Conservation (phyloP, 2,888 invertebrate genomes). For the Pyrrhia umbra region DNA sequence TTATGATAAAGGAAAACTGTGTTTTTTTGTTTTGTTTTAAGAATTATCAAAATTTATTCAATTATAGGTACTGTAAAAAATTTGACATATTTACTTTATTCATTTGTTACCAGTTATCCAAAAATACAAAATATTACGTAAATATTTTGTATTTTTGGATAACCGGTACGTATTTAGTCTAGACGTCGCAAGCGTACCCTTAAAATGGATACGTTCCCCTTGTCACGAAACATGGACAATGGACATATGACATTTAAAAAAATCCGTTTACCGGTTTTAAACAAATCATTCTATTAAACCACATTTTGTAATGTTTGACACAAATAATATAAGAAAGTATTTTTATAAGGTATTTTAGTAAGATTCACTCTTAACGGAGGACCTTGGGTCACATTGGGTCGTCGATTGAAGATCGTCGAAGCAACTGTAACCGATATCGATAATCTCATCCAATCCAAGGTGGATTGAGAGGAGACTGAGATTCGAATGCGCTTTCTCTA, state of each 20-base stretch:
- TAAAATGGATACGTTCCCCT: not conserved
- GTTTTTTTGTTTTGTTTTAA: too few species aligned
- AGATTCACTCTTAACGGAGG: constrained; percentile 2
- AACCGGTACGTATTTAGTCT: too few species aligned
- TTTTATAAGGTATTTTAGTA: not conserved
- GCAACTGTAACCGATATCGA: not conserved
- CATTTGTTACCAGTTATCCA: too few species aligned
- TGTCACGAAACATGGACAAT: not conserved
- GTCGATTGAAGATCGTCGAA: not conserved
- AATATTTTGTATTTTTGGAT: too few species aligned
- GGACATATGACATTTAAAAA: not conserved
- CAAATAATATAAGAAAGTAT: not conserved
- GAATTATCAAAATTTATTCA: too few species aligned
- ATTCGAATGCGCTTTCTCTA: constrained; percentile 1
- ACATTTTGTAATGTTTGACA: not conserved
- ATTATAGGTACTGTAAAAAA: too few species aligned
- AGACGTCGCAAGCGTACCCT: too few species aligned
- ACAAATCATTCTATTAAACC: too few species aligned
- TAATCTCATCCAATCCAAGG: constrained; percentile 12
- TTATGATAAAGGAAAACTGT: too few species aligned
- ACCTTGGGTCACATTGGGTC: not conserved
- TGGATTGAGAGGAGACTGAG: too few species aligned
- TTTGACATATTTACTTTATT: too few species aligned
- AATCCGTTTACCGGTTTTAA: not conserved
- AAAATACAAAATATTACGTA: too few species aligned